Conservation (phyloP, 2,888 invertebrate genomes). For the Dyspetes luteomarginatus region DNA sequence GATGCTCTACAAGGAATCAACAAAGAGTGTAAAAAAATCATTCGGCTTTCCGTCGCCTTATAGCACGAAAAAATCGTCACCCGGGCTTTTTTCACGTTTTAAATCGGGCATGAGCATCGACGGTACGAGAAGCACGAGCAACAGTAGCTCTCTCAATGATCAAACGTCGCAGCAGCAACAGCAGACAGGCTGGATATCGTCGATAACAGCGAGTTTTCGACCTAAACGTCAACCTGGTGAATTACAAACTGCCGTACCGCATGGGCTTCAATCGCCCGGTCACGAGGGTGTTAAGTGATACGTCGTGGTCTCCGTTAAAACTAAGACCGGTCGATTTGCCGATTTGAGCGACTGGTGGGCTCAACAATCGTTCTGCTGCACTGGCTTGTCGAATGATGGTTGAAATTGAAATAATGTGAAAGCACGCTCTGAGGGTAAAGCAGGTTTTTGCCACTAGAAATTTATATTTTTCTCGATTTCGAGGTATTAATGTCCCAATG, state of each 20-base stretch:
- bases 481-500: too few species aligned
- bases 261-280: constrained; percentile 76
- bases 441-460: too few species aligned
- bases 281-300: constrained; percentile 81
- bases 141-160: constrained; percentile 80
- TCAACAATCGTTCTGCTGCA: constrained; percentile 78
- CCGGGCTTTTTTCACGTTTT: constrained; percentile 79
- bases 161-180: constrained; percentile 72
- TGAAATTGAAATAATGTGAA: constrained; percentile 26
- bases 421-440: too few species aligned
- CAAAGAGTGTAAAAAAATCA: constrained; percentile 71
- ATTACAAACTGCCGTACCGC: constrained; percentile 69
- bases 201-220: constrained; percentile 81
- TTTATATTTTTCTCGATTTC: not conserved
- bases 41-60: constrained; percentile 74
- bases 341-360: constrained; percentile 77
- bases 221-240: constrained; percentile 76
- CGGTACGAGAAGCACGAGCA: constrained; percentile 78
- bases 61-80: constrained; percentile 77
- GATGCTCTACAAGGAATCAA: constrained; percentile 79
- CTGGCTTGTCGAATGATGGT: constrained; percentile 70
- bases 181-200: constrained; percentile 81
- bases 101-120: constrained; percentile 82
- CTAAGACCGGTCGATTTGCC: constrained; percentile 71
- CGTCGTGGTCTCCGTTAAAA: constrained; percentile 72